A percentile compares a stretch with the other conserved stretches of the same genome.
Conservation (phyloP, 2,797 vertebrate species). For the Rhabdomys pumilio region DNA sequence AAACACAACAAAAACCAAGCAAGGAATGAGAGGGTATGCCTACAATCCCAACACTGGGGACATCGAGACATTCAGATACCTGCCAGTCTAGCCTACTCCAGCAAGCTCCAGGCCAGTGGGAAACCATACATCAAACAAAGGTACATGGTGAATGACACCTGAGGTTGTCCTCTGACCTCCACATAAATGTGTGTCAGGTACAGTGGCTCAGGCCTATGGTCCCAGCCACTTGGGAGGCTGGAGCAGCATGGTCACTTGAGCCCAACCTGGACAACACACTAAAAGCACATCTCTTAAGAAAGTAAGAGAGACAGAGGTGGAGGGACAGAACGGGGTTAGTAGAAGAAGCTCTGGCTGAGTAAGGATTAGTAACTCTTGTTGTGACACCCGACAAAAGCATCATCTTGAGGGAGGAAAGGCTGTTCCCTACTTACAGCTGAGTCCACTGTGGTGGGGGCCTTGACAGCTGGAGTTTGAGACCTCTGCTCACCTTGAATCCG, state of each 20-base stretch:
- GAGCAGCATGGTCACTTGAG: not conserved
- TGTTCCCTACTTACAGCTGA: not conserved
- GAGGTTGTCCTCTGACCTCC: not conserved
- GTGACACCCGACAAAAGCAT: not conserved
- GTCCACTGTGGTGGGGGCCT: not conserved
- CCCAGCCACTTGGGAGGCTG: not conserved
- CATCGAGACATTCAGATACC: not conserved
- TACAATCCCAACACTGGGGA: not conserved
- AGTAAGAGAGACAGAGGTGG: not conserved
- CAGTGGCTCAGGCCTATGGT: not conserved
- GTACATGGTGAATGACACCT: not conserved
- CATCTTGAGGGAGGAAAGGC: not conserved
- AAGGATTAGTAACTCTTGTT: not conserved
- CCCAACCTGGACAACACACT: not conserved
- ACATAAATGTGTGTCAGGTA: no score
- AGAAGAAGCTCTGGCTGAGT: not conserved
- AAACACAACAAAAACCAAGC: not conserved
- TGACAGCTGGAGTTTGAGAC: not conserved
- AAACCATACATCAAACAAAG: not conserved
- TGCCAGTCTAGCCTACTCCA: no score
- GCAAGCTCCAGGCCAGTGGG: not conserved
- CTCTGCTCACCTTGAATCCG: no score
- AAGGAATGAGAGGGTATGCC: not conserved
- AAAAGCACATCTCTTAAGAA: not conserved
- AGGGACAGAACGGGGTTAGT: not conserved